Base-by-base conservation (phyloP, 2,797 vertebrate species). In the Paedocypris micromegethes region DNA sequence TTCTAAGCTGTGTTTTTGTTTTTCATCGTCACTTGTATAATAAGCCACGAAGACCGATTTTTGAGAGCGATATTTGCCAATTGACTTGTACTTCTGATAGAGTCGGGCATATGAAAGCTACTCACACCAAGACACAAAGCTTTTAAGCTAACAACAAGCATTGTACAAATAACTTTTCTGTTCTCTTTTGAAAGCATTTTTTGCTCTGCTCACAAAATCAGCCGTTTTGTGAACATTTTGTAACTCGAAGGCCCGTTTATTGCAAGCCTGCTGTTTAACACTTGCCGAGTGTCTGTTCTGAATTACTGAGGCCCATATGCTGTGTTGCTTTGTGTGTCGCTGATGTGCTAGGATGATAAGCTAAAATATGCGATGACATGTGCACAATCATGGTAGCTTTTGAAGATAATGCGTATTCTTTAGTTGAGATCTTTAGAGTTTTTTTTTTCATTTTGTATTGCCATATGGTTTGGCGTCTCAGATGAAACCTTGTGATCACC, bases 391-490 rank as follows among this genome's bases (percentile, higher is more conserved):
- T 38, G 44, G 54, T 51, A 54, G 58, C 57, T 46, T 59, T 62
- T 63, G 48, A 64, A 61, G 48, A 59, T 41, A n/a, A 39, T 43
- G 39, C 44, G 58, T 58, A 48, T 52, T 56, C 46, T 59, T 43
- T 9, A 38, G 39, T 52, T 57, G 40, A 70, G 49, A 63, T 44
- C 54, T 64, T 8, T 57, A 46, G 49, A 71, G 23, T 8, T 23
- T 23, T 23, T 23, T 23, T 23, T 72, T 62, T 48, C 3, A 9
- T 77, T 70, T 75, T 9, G 61, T 54, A 52, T 75, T 57, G 61
- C 53, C 70, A 73, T 77, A 68, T 79, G 75, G 75, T 79, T 79
- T 60, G 56, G 47, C 68, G 65, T 61, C 48, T 57, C 44, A 73
- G 58, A 75, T 56, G 64, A 77, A 77, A 70, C 68, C 55, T 39